Evolutionary conservation across 1,140 invertebrate genomes (phyloP), one percentile per base, ranked within the genome.

Genomic region (Asobara japonica): DNA sequence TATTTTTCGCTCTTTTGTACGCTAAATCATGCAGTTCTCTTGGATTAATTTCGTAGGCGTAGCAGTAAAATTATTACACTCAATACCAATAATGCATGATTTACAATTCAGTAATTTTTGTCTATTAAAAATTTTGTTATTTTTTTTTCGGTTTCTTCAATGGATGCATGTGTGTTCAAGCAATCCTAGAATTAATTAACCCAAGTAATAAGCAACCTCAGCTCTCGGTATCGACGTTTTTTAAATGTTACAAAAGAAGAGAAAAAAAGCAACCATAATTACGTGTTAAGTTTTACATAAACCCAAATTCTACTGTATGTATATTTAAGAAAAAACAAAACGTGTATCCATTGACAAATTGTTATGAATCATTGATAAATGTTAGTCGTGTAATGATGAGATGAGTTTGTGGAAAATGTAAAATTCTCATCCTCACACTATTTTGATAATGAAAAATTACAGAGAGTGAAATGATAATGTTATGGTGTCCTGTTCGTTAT

Each of bases 221-320:
- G 41, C 41, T 45, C 41, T 45, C 18, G 41, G n/a, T 16, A 16
- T 45, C 0, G 18, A 16, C 11, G 11, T 45, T 45, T 13, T 45
- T 45, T 45, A 6, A 16, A 45, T n/a, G n/a, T 38, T 38, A 45
- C 2, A 16, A n/a, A 16, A 45, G 41, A 45, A 13, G n/a, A n/a
- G n/a, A n/a, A n/a, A n/a, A n/a, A n/a, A n/a, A n/a, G n/a, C n/a
- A n/a, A n/a, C n/a, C 13, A 38, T 38, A 51, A 20, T 20, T 56
- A 56, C 51, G 20, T 56, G 51, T 56, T 56, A 56, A 56, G 51
- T 56, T 56, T 56, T 56, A 56, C 51, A 25, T 56, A 27, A 56
- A 56, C 18, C 22, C 51, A 22, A 56, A 56, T 56, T 56, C 25
- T 27, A 56, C 6, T 11, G 51, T 56, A 45, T 20, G 51, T 56